Percentiles rank a stretch among this genome's conserved stretches.
These are phyloP conservation scores for Fissipunctia ypsillon DNA, from an alignment of 2,888 invertebrate genomes.

Conservation along the genomic window DNA sequence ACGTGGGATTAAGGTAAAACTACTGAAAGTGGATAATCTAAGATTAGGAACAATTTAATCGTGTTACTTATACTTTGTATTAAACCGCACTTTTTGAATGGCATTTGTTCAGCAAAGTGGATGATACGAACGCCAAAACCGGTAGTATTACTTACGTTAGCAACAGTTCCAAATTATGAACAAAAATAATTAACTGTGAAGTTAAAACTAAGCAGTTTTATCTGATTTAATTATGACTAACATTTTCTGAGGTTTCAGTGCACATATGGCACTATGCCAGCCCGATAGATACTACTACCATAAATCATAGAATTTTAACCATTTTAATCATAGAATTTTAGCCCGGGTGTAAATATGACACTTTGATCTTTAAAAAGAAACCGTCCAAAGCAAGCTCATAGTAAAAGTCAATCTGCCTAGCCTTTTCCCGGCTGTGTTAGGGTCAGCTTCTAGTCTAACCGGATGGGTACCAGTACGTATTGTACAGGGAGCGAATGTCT, in stretches of 20 bases:
- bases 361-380: not conserved
- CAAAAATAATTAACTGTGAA: slow-evolving; percentile 27
- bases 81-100: not conserved
- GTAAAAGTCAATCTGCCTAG: no score
- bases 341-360: not conserved
- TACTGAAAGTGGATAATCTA: slow-evolving; percentile 62
- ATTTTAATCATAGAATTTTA: slow-evolving; percentile 16
- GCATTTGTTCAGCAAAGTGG: slow-evolving; percentile 2
- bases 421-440: no score
- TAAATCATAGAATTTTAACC: slow-evolving; percentile 21
- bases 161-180: not conserved
- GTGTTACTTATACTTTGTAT: slow-evolving; percentile 29
- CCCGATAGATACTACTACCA: not conserved
- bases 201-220: slow-evolving; percentile 28
- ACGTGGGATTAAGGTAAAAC: slow-evolving; percentile 55
- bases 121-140: not conserved
- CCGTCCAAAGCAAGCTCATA: no score
- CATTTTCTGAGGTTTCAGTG: slow-evolving; percentile 16
- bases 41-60: slow-evolving; percentile 57
- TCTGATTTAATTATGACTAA: slow-evolving; percentile 23
- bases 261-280: slow-evolving; percentile 38
- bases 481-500: no score
- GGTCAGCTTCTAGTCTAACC: no score
- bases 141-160: not conserved
- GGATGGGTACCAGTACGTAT: no score